Evolutionary conservation across 92 coral and sea anemone species (phyloP).

Genomic region (Phenganax marumi): DNA sequence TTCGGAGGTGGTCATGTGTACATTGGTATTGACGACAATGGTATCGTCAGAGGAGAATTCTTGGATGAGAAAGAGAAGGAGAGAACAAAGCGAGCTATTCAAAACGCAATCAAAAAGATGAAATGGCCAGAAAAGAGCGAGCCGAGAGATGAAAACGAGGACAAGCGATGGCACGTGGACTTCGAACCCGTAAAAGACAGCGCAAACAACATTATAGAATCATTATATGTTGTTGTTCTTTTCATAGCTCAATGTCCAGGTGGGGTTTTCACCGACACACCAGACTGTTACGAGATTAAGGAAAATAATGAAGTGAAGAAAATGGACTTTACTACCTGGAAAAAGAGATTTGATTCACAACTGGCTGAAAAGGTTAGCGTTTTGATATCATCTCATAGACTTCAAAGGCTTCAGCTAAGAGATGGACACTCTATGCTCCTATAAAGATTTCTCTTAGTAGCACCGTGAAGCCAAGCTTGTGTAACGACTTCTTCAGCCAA

Average conservation of each 20-base stretch:
- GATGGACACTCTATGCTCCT: neutral
- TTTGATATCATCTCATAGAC: too few species aligned
- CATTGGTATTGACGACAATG: slow-evolving; percentile 41
- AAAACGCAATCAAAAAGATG: slow-evolving; percentile 39
- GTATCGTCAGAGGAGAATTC: slow-evolving; percentile 39
- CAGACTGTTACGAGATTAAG: slow-evolving; percentile 48
- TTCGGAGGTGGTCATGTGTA: slow-evolving; percentile 50
- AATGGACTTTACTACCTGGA: slow-evolving; percentile 38
- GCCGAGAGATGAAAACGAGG: slow-evolving; percentile 22
- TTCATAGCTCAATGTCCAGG: slow-evolving; percentile 46
- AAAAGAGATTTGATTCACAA: slow-evolving; percentile 18
- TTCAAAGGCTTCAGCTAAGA: neutral
- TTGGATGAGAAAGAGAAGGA: slow-evolving; percentile 28
- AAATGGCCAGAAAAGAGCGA: slow-evolving; percentile 47
- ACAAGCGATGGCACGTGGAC: slow-evolving; percentile 43
- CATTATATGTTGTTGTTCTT: slow-evolving; percentile 36
- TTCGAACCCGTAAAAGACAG: slow-evolving; percentile 47
- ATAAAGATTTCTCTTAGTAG: slow-evolving; percentile 3
- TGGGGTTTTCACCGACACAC: slow-evolving; percentile 38
- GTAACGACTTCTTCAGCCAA: slow-evolving; percentile 14
- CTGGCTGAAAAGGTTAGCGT: neutral
- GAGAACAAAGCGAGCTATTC: neutral
- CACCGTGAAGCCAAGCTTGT: slow-evolving; percentile 27
- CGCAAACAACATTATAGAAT: neutral
- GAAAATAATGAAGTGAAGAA: slow-evolving; percentile 36